Percentiles rank a stretch among this genome's conserved stretches.
phyloP scores from a whole-genome alignment of 2,888 invertebrate genomes.

The Eristalis intricaria region DNA sequence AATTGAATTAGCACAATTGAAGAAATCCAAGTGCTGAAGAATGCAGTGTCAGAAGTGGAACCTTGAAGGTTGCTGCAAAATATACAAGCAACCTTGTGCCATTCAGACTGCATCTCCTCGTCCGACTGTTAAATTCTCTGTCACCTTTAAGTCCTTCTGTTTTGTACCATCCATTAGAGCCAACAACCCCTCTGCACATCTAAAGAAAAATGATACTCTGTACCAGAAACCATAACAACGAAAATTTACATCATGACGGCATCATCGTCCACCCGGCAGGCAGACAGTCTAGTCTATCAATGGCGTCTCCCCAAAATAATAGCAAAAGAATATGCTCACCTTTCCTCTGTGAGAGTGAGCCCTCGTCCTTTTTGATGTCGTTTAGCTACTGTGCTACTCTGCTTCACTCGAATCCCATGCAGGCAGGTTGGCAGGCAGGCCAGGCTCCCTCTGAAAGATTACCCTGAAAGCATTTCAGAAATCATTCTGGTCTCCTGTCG shows the following conservation, averaged over 20 bases:
- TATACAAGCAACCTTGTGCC: background rate
- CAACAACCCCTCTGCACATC: background rate
- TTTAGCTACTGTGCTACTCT: slow-evolving; percentile 27
- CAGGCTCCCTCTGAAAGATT: slow-evolving; percentile 50
- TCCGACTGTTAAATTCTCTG: background rate
- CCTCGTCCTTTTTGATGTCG: slow-evolving; percentile 36
- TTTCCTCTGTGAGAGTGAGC: background rate
- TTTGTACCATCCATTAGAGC: slow-evolving; percentile 7
- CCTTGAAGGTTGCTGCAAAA: no score
- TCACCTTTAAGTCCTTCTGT: slow-evolving; percentile 5
- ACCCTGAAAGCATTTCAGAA: slow-evolving; percentile 48
- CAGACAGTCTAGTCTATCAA: slow-evolving; percentile 54
- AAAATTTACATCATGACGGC: slow-evolving; percentile 58
- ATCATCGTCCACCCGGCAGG: slow-evolving; percentile 14
- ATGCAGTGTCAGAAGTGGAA: background rate
- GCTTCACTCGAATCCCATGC: slow-evolving; percentile 19
- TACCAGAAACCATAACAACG: slow-evolving; percentile 42
- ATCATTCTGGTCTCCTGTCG: slow-evolving; percentile 47
- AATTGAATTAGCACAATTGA: background rate
- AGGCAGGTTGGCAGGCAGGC: slow-evolving; percentile 20
- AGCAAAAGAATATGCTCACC: slow-evolving; percentile 14
- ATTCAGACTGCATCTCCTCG: background rate
- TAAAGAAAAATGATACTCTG: background rate
- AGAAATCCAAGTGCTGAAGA: background rate
- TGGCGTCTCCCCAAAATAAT: slow-evolving; percentile 12